Evolutionary conservation across 1,140 invertebrate genomes (phyloP), one percentile per base, ranked within the genome.

Genomic region (Caerostris darwini): DNA sequence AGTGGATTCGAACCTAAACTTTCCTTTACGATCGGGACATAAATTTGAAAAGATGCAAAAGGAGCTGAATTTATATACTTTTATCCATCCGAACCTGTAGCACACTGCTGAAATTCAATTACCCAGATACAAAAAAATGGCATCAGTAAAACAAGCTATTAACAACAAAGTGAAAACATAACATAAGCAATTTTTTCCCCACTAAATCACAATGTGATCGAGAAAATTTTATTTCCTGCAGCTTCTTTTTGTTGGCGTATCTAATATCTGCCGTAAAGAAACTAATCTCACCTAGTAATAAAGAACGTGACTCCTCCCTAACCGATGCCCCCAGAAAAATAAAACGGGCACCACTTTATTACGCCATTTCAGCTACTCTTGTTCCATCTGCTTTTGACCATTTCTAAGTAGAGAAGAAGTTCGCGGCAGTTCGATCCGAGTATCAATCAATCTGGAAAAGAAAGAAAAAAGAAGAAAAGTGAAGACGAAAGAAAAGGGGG

Each of bases 391-490:
- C 54, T 83, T 83, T 83, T 83, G 82, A 83, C 56, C 82, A 58
- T 83, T 83, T 58, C 56, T 34, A 8, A 83, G 56, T 58, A 58
- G 17, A 83, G 82, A n/a, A n/a, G n/a, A 83, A 83, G 71, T 83
- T 77, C 71, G 53, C 34, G 34, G 71, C 71, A 56, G 82, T 83
- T 58, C 56, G 54, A 83, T 5, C 82, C 54, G 56, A n/a, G n/a
- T 57, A 83, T 83, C 53, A 83, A 83, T 83, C 82, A 83, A 83
- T 83, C 82, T 19, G 19, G 71, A n/a, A n/a, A n/a, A n/a, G n/a
- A n/a, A n/a, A n/a, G n/a, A 77, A 77, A 14, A n/a, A n/a, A n/a
- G n/a, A n/a, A 61, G 61, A 64, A 64, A 7, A 8, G n/a, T 50
- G 61, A 34, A 34, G 34, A 34, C 34, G 34, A 34, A 34, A 34